Conservation (phyloP, 1,140 invertebrate genomes). For the Tenebrio molitor region DNA sequence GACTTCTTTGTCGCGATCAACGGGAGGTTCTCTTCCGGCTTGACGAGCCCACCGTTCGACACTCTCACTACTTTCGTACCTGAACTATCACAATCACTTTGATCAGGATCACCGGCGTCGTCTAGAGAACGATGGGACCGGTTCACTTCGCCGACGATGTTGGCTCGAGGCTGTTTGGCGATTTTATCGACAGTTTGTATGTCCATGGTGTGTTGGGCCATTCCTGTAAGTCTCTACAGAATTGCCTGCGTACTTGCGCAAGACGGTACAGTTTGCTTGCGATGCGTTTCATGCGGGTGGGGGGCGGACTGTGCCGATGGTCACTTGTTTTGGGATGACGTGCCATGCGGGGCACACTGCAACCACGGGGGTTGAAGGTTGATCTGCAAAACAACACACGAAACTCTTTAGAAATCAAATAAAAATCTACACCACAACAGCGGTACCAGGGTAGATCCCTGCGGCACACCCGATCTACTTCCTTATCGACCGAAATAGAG, state of each 20-base stretch:
- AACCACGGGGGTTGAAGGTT: slow-evolving; percentile 53
- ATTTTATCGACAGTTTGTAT: neutral
- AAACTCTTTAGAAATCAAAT: neutral
- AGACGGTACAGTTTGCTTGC: slow-evolving; percentile 49
- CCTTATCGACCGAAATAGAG: no score
- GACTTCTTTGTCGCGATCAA: slow-evolving; percentile 2
- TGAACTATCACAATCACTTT: neutral
- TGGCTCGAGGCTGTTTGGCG: neutral
- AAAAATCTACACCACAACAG: no score
- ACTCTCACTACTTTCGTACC: neutral
- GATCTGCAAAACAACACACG: slow-evolving; percentile 58
- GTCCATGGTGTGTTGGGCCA: slow-evolving; percentile 62
- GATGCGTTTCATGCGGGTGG: slow-evolving; percentile 61
- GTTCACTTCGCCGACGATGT: slow-evolving; percentile 13
- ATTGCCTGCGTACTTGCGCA: slow-evolving; percentile 62
- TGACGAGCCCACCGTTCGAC: slow-evolving; percentile 2
- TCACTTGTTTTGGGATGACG: slow-evolving; percentile 46
- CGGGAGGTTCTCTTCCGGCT: neutral
- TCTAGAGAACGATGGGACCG: neutral
- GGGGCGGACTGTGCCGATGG: slow-evolving; percentile 51
- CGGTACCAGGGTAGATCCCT: no score
- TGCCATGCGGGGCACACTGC: slow-evolving; percentile 60
- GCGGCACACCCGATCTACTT: no score
- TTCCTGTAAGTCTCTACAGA: slow-evolving; percentile 63
- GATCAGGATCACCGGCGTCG: neutral